Evolutionary conservation across 2,888 invertebrate genomes (phyloP).

Genomic region (Coelinius sp.): DNA sequence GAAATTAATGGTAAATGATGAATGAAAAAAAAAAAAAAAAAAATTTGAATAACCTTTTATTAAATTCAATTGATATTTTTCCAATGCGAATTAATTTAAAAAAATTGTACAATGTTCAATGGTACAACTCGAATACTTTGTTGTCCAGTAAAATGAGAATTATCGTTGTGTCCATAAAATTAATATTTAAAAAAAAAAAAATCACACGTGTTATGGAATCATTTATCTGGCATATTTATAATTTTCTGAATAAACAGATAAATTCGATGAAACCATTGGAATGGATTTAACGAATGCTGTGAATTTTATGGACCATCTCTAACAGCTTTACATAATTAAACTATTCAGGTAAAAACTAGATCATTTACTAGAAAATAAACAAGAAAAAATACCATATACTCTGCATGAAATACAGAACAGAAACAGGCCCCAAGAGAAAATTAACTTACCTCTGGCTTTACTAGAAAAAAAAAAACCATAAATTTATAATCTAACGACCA

Average conservation of each 20-base stretch:
- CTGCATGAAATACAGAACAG: slow-evolving; percentile 41
- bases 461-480: slow-evolving; percentile 21
- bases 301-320: slow-evolving; percentile 63
- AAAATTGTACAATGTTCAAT: slow-evolving; percentile 41
- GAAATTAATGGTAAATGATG: slow-evolving; percentile 19
- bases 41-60: slow-evolving; percentile 49
- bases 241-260: neutral
- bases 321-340: slow-evolving; percentile 49
- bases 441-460: slow-evolving; percentile 31
- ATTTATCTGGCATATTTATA: slow-evolving; percentile 8
- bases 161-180: slow-evolving; percentile 25
- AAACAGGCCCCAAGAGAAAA: slow-evolving; percentile 33
- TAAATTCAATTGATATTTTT: slow-evolving; percentile 57
- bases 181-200: slow-evolving; percentile 25
- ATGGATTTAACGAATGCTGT: slow-evolving; percentile 52
- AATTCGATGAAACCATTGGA: neutral
- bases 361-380: slow-evolving; percentile 18
- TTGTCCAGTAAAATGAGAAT: slow-evolving; percentile 23
- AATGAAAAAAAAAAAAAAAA: too few relatives aligned
- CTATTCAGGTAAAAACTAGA: slow-evolving; percentile 36
- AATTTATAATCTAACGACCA: slow-evolving; percentile 38
- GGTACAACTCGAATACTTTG: slow-evolving; percentile 48
- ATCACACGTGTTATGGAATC: neutral
- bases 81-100: slow-evolving; percentile 39
- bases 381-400: slow-evolving; percentile 45